Percentiles rank a stretch among this genome's conserved stretches.
Evolutionary conservation across 2,888 invertebrate genomes (phyloP).

Genomic region (Agriopis aurantiaria): DNA sequence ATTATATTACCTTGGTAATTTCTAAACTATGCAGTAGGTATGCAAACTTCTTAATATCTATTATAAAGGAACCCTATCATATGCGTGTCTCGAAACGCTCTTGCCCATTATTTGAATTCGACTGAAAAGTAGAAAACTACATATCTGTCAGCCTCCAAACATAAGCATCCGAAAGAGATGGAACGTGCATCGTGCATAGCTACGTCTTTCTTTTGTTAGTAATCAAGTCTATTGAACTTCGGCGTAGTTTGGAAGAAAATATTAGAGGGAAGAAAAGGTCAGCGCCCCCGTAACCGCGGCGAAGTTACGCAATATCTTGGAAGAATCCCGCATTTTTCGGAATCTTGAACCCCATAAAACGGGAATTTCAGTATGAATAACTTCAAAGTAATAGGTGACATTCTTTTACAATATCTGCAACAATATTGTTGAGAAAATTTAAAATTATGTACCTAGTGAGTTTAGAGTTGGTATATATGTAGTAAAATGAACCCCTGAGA

Average conservation of each 20-base stretch:
- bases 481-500: too few species aligned
- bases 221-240: constrained; percentile 20
- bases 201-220: not conserved
- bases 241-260: constrained; percentile 14
- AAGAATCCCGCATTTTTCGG: constrained; percentile 30
- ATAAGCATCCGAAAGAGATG: not conserved
- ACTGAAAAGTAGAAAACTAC: not conserved
- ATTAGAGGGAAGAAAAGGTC: constrained; percentile 23
- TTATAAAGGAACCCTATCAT: too few species aligned
- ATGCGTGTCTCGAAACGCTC: too few species aligned
- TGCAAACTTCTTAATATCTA: too few species aligned
- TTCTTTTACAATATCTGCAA: constrained; percentile 23
- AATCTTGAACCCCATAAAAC: constrained; percentile 29
- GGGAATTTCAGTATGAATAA: constrained; percentile 31
- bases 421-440: not conserved
- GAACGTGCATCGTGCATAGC: not conserved
- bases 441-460: not conserved
- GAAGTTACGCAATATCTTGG: constrained; percentile 33
- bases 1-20: too few species aligned
- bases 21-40: too few species aligned
- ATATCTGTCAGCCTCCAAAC: not conserved
- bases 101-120: too few species aligned
- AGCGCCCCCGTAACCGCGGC: constrained; percentile 23
- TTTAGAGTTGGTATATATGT: not conserved
- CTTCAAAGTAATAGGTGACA: constrained; percentile 26